These are phyloP conservation scores for Ridgeia piscesae DNA, from an alignment of 1,140 invertebrate species.

Conservation along the genomic window DNA sequence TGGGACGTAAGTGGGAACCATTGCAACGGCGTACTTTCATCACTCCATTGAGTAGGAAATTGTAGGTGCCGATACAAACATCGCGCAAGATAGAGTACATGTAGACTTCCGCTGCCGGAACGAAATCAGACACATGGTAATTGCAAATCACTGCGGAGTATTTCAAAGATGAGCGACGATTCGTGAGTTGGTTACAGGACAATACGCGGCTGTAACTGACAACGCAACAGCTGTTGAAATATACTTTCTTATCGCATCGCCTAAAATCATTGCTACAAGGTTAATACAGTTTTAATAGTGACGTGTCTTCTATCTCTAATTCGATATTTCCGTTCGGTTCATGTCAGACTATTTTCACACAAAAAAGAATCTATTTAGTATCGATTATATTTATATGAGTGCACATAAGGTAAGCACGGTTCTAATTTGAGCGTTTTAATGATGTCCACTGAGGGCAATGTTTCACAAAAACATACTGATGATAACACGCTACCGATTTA, in stretches of 20 bases:
- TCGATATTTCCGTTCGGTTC: too few species aligned
- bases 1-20: neutral
- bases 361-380: too few species aligned
- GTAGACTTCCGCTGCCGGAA: neutral
- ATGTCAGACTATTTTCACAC: too few species aligned
- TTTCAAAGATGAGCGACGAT: neutral
- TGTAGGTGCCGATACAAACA: neutral
- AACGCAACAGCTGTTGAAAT: neutral
- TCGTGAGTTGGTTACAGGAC: neutral
- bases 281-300: neutral
- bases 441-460: too few species aligned
- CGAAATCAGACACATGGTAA: neutral
- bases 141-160: neutral
- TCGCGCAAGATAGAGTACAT: neutral
- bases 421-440: too few species aligned
- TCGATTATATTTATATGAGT: too few species aligned
- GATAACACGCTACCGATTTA: too few species aligned
- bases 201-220: neutral
- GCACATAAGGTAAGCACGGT: too few species aligned
- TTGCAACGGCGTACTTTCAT: neutral
- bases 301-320: neutral
- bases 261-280: neutral
- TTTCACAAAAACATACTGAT: too few species aligned
- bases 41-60: neutral
- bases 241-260: neutral